Evolutionary conservation across 2,797 vertebrate genomes (phyloP), one percentile per base, ranked within the genome.

Genomic region (Cuculus canorus): DNA sequence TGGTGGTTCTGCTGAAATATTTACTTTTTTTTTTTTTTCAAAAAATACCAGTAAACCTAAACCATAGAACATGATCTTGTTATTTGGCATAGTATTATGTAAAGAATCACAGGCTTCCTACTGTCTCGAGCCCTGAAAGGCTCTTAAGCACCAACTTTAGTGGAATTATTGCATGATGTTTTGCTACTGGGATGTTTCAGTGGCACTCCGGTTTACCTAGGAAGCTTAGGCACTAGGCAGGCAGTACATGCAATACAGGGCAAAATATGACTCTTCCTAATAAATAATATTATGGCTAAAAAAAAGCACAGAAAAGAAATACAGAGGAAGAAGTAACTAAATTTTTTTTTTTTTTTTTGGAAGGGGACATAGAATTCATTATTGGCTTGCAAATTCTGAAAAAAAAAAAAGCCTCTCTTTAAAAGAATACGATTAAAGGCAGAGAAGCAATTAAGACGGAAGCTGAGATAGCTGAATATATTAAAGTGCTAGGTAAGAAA

Each of bases 1-100:
- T 48, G 8, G 35, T 53, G 3, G 8, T 37, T 77, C 27, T 61
- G 11, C 48, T 70, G 30, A 65, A 23, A 25, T 84, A 52, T 35
- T 86, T 90, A n/a, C 11, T 54, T 75, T 72, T 37, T 63, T 82
- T 82, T 33, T 30, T n/a, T n/a, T n/a, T n/a, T n/a, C n/a, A n/a
- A 52, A 86, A 79, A 30, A 63, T 0, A 72, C 12, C 5, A 30
- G 24, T 57, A 53, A 81, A 86, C 7, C 32, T 28, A 76, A 82
- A 13, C 8, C 24, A 7, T 48, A 16, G 39, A 72, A 52, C 10
- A 79, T 17, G 30, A 28, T 25, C 28, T 41, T 63, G 11, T 43
- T 70, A 48, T n/a, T 65, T 0, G 0, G 28, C 9, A 27, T 33
- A 27, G 5, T 50, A 30, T 61, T 61, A 41, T 25, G 66, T 65